Conservation (phyloP, 2,888 invertebrate genomes). For the Stegophylla sp. region DNA sequence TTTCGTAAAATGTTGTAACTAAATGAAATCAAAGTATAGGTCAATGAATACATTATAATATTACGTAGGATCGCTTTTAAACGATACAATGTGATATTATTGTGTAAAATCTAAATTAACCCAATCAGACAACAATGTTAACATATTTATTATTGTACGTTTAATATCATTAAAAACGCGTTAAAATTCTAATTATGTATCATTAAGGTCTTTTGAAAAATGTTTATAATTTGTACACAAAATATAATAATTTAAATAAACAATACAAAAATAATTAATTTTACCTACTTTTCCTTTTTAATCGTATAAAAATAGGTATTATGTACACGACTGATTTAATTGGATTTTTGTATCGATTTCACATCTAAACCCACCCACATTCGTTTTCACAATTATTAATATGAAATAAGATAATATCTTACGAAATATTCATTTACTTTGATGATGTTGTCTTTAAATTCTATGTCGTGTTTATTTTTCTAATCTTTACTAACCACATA, state of each 20-base stretch:
- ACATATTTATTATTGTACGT: neutral
- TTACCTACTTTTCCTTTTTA: constrained; percentile 13
- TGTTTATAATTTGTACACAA: neutral
- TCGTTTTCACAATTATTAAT: neutral
- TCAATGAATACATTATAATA: constrained; percentile 11
- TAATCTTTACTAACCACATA: constrained; percentile 3
- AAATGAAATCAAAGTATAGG: neutral
- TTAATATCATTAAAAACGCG: neutral
- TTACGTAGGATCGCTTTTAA: constrained; percentile 10
- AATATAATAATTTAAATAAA: constrained; percentile 4
- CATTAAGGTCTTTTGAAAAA: constrained; percentile 8
- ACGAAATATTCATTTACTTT: no score
- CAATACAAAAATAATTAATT: neutral
- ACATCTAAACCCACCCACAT: constrained; percentile 17
- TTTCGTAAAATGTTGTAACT: neutral
- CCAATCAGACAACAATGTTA: neutral
- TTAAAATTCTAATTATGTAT: constrained; percentile 4
- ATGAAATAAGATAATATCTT: constrained; percentile 1
- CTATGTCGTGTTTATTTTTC: neutral
- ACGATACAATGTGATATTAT: neutral
- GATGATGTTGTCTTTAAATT: neutral
- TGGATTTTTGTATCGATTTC: neutral
- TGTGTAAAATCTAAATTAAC: neutral
- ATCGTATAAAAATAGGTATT: no score
- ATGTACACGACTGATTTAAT: neutral